Evolutionary conservation across 2,888 invertebrate species (phyloP), one percentile per base, ranked within the genome.

Genomic region (Drosophila demipolita): DNA sequence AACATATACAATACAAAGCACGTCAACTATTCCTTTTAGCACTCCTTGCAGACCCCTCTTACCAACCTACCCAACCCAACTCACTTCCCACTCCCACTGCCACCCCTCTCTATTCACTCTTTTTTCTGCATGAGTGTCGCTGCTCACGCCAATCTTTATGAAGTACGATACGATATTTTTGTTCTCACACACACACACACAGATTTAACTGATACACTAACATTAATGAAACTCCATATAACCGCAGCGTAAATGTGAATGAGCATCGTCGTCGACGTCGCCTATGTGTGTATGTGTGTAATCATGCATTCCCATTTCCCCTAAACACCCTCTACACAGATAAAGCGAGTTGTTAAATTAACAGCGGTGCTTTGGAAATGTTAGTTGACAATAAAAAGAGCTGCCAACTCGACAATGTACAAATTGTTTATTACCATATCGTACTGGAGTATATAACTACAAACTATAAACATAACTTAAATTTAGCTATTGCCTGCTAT

Each of bases 131-230:
- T 38, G 49, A 59, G 53, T 53, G 57, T 58, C 61, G 55, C 32
- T 58, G 32, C 73, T 69, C 78, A 79, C 81, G 81, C 80, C 83
- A 79, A 79, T 86, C 73, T 73, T 80, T 78, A 75, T 83, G 65
- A 75, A 78, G 67, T 78, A 66, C 66, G 53, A 35, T 58, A 65
- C 53, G 61, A 66, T 72, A 75, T 67, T 82, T 87, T 82, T 70
- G 78, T 78, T 67, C 66, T 68, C 75, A 76, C 57, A 75, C 73
- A 73, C 68, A 67, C 64, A 71, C 26, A 45, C 70, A 66, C 63
- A 62, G 35, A 61, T 45, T 74, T 57, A 53, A 72, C 77, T 71
- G 66, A 70, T 58, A 73, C 66, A 81, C 68, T 65, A 76, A 80
- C 78, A 80, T 71, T 77, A 83, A 80, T 73, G 70, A 84, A 79